Base-by-base conservation (phyloP, 2,797 vertebrate species). In the Hydrophis major region DNA sequence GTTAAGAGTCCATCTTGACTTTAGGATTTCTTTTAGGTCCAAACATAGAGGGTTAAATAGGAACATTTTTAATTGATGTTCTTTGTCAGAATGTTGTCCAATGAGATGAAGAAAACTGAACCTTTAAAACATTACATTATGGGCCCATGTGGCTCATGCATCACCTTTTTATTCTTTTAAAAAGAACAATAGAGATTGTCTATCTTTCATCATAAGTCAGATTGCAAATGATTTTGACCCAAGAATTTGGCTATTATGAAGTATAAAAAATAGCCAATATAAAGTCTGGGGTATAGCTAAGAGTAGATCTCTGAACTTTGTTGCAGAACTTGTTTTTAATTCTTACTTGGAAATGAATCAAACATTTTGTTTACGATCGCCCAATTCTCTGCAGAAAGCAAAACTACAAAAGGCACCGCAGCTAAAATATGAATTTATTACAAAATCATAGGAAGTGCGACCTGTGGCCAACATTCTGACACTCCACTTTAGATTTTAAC, bases 21-120 rank as follows among this genome's bases (percentile, higher is more conserved):
- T 37, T 86, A 95, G n/a, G 87, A 78, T 57, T 63, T 94, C 86
- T 86, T 47, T 10, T 66, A 87, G 93, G 87, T 27, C 57, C 83
- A 90, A 88, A 37, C 90, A 25, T 47, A 94, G 60, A 13, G 12
- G 2, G 53, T 90, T 93, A 86, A 90, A 87, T 0, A 47, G 90
- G 20, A 27, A 47, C 20, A 92, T 55, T 55, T 25, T 89, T 89
- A 60, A 93, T 37, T 59, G 91, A n/a, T 57, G 47, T 86, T 55
- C 6, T 89, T 3, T 42, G 22, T 87, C 83, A 47, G 8, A 92
- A 92, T 55, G 12, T 47, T 61, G n/a, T 57, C n/a, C 28, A 56
- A 89, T 74, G 86, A 0, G 22, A 90, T 47, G 90, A 87, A 91
- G 1, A 56, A 61, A 3, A 50, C 42, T 63, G 88, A 57, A 14